Base-by-base conservation (phyloP, 2,888 invertebrate species). In the Trilocha varians region DNA sequence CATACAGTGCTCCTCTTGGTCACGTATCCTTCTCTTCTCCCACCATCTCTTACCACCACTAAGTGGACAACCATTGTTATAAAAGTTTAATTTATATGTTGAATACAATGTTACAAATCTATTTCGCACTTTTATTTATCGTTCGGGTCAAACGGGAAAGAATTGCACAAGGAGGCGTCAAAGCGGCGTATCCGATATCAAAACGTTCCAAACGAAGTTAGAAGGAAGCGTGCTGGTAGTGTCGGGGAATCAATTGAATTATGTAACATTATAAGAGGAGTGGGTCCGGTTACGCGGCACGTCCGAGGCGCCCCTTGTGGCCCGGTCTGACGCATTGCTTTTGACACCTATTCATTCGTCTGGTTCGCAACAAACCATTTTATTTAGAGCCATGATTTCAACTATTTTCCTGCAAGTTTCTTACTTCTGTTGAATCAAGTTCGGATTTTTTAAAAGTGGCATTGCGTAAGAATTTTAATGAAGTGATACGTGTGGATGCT, bases 221-320 rank as follows among this genome's bases (percentile, higher is more conserved):
- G 59, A 56, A 68, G 65, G 70, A 75, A 79, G 78, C 80, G 80
- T 82, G 83, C 73, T 80, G 80, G 78, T 78, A 80, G 83, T 79
- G 82, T 79, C 70, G 80, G 82, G 75, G 78, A 78, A 82, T 78
- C 80, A 84, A 85, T 84, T 82, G 84, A 82, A 80, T 85, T 83
- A 83, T 72, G 80, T 78, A 75, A 70, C 82, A 75, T 84, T 83
- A 83, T 75, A 72, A 80, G 70, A 74, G 65, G 72, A 72, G 70
- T 66, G 67, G 77, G 75, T 80, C 80, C 68, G 64, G 77, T 80
- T 79, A 74, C 78, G 59, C 56, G 70, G 76, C 82, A 79, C 80
- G 80, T 78, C 70, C 68, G 63, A 42, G 47, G 45, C 57, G 62
- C 60, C 71, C 73, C 70, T 53, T 56, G 52, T 58, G 68, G 68